Percentiles rank a stretch among this genome's conserved stretches.
These are phyloP conservation scores for Gila orcuttii DNA, from an alignment of 2,113 vertebrate species.

Conservation along the genomic window DNA sequence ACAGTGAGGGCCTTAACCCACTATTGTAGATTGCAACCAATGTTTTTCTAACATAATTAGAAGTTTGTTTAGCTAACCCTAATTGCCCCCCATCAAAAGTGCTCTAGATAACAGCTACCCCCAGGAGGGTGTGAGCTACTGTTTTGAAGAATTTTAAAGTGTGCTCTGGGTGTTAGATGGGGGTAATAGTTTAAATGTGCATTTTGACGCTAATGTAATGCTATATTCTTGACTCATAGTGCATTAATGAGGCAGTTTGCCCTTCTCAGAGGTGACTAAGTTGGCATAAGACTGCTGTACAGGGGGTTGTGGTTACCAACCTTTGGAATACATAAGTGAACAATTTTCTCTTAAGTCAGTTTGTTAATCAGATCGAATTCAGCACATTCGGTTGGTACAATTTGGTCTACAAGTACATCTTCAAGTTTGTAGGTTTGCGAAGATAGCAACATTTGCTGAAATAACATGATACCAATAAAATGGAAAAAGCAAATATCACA, in stretches of 20 bases:
- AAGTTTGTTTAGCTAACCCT: constrained; percentile 72
- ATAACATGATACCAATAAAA: not conserved
- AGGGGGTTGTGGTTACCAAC: not conserved
- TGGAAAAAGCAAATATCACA: not conserved
- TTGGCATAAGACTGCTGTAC: not conserved
- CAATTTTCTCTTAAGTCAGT: not conserved
- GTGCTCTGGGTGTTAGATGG: not conserved
- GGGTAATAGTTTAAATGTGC: not conserved
- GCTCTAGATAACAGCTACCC: constrained; percentile 44
- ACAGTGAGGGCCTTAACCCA: constrained; percentile 57
- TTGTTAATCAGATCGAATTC: not conserved
- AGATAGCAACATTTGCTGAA: not conserved
- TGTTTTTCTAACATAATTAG: constrained; percentile 74
- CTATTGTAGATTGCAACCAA: constrained; percentile 54
- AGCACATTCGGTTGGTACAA: not conserved
- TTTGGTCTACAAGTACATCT: not conserved
- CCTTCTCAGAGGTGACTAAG: not conserved
- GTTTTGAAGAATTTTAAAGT: constrained; percentile 60
- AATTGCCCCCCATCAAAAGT: constrained; percentile 61
- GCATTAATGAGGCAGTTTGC: not conserved
- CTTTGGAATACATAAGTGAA: not conserved
- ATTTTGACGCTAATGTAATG: not conserved
- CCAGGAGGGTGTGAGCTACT: constrained; percentile 54
- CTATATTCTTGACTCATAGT: not conserved
- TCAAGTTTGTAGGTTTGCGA: not conserved